A percentile compares a stretch with the other conserved stretches of the same genome.
Conservation (phyloP, 1,140 invertebrate genomes). For the Eufriesea mexicana region DNA sequence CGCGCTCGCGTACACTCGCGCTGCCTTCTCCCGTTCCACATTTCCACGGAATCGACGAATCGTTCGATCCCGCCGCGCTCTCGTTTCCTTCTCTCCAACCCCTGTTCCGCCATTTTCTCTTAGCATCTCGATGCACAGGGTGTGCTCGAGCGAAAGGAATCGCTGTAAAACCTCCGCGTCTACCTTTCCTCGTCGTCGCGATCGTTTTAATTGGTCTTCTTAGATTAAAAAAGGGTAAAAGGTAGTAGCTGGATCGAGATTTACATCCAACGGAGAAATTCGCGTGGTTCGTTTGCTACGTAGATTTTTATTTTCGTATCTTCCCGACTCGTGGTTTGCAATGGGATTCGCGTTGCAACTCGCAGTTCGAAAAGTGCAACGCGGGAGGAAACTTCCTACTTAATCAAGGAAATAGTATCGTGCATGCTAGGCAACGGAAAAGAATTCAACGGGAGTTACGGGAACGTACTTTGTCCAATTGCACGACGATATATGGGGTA, state of each 20-base stretch:
- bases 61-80: constrained; percentile 26
- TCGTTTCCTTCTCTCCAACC: not conserved
- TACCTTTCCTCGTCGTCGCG: not conserved
- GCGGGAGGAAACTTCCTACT: not conserved
- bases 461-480: not conserved
- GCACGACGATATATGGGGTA: not conserved
- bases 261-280: not conserved
- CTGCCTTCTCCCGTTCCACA: constrained; percentile 23
- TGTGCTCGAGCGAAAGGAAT: not conserved
- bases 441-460: not conserved
- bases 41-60: constrained; percentile 43
- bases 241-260: not conserved
- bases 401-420: not conserved
- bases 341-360: not conserved
- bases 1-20: not conserved
- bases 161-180: too few species aligned
- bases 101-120: not conserved
- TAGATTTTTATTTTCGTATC: not conserved
- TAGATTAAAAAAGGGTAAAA: not conserved
- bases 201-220: not conserved
- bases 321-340: too few species aligned
- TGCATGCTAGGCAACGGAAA: not conserved
- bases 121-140: not conserved
- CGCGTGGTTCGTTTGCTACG: not conserved
- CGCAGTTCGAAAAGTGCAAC: too few species aligned